Evolutionary conservation across 2,797 vertebrate genomes (phyloP).

Genomic region (Valencia hispanica): DNA sequence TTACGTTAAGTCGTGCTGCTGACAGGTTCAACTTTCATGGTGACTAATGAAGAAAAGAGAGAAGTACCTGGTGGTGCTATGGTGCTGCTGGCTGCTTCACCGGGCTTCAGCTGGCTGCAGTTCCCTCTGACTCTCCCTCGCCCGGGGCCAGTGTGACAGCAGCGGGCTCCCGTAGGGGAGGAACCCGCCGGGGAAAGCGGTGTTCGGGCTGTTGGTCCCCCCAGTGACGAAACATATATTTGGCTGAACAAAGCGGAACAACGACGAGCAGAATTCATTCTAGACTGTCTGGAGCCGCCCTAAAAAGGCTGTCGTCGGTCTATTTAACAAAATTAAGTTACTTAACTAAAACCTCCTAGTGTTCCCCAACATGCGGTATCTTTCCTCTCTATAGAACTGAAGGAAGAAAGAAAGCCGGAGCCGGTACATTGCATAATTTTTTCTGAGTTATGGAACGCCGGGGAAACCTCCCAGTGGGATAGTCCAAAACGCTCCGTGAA

Average conservation of each 20-base stretch:
- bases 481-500: not conserved
- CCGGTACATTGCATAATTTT: slow-evolving; percentile 52
- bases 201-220: not conserved
- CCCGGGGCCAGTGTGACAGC: slow-evolving; percentile 8
- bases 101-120: slow-evolving; percentile 2
- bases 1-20: not conserved
- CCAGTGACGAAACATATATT: slow-evolving; percentile 34
- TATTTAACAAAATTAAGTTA: not conserved
- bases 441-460: slow-evolving; percentile 25
- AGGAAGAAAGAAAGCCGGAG: not conserved
- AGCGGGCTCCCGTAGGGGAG: slow-evolving; percentile 1
- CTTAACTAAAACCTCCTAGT: not conserved
- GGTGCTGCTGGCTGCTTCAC: not conserved
- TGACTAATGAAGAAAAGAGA: not conserved
- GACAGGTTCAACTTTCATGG: too few species aligned
- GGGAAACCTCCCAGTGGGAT: not conserved
- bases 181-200: not conserved
- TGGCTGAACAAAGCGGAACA: slow-evolving; percentile 54
- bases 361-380: not conserved
- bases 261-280: slow-evolving; percentile 60
- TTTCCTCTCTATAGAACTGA: not conserved
- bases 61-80: slow-evolving; percentile 23
- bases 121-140: slow-evolving; percentile 7
- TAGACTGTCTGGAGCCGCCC: not conserved
- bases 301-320: not conserved